phyloP scores from a whole-genome alignment of 2,113 vertebrate genomes.

The Pluvianellus socialis region DNA sequence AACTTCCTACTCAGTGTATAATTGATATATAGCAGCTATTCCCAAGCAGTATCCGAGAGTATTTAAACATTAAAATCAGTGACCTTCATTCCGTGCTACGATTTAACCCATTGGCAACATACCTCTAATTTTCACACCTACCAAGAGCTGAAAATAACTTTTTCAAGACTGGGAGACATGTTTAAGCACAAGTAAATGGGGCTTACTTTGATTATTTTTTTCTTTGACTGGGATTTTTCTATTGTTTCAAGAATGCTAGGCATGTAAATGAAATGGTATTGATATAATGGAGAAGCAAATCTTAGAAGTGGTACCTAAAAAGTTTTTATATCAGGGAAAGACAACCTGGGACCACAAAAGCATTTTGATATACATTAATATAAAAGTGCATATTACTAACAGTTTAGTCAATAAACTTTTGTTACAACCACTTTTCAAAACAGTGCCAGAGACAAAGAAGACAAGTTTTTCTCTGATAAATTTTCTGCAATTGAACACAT shows the following conservation, averaged over 20 bases:
- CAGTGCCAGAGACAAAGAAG: not conserved
- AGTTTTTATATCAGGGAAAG: not conserved
- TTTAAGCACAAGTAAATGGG: not conserved
- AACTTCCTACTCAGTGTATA: constrained; percentile 5
- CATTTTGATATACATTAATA: not conserved
- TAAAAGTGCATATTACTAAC: not conserved
- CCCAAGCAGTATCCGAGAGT: not conserved
- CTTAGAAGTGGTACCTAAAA: not conserved
- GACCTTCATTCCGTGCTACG: not conserved
- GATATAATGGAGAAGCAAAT: not conserved
- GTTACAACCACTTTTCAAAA: not conserved
- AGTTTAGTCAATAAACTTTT: not conserved
- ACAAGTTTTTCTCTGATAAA: not conserved
- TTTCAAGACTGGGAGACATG: not conserved
- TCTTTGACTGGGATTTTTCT: not conserved
- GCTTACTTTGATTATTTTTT: not conserved
- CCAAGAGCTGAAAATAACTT: not conserved
- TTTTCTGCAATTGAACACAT: not conserved
- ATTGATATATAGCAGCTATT: constrained; percentile 24
- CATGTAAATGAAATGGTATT: not conserved
- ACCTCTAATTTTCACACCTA: constrained; percentile 28
- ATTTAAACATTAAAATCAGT: constrained; percentile 8
- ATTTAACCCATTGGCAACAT: not conserved
- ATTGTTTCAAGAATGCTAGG: not conserved
- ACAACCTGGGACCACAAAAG: not conserved